Evolutionary conservation across 2,113 vertebrate genomes (phyloP).

Genomic region (Psophia crepitans): DNA sequence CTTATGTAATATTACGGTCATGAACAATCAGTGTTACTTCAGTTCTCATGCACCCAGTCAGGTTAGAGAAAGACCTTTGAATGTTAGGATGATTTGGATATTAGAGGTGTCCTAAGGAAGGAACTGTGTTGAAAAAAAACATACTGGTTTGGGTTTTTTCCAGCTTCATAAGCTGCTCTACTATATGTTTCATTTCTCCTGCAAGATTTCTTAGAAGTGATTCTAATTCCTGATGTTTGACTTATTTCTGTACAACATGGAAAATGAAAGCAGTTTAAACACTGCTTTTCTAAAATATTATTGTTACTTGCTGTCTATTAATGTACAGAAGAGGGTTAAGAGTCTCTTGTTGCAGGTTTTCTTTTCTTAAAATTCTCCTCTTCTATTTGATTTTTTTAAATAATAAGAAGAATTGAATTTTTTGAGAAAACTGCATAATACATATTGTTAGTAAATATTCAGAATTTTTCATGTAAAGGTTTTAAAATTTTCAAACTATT

Average conservation of each 20-base stretch:
- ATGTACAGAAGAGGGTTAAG: neutral
- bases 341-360: neutral
- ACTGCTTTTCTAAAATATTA: neutral
- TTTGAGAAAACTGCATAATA: neutral
- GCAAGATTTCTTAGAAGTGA: neutral
- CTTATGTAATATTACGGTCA: neutral
- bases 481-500: neutral
- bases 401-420: neutral
- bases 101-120: neutral
- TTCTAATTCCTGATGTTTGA: neutral
- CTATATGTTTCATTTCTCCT: neutral
- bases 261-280: neutral
- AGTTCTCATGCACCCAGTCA: neutral
- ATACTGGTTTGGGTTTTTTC: too few relatives aligned
- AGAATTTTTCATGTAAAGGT: neutral
- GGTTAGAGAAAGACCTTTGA: neutral
- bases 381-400: neutral
- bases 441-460: neutral
- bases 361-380: neutral
- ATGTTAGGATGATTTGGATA: neutral
- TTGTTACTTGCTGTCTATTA: neutral
- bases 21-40: neutral
- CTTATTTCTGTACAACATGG: neutral
- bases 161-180: neutral
- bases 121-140: neutral